Evolutionary conservation across 2,113 vertebrate species (phyloP).

Genomic region (Prunella fulvescens): DNA sequence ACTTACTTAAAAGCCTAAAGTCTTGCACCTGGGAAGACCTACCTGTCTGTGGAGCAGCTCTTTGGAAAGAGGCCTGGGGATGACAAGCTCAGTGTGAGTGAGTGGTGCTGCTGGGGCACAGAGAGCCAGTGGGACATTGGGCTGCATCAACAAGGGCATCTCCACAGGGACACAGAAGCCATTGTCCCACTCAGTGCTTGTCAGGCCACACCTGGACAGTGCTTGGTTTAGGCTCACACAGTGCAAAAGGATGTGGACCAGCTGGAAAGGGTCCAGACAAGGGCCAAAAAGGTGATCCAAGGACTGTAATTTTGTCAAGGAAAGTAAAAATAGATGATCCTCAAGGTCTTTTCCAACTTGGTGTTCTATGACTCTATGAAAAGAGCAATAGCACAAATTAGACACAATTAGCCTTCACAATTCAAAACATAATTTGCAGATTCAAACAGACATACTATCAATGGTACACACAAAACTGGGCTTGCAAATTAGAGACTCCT

Average conservation of each 20-base stretch:
- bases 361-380: not conserved
- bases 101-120: not conserved
- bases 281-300: not conserved
- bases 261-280: not conserved
- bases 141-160: not conserved
- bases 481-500: not conserved
- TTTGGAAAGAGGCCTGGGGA: not conserved
- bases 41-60: not conserved
- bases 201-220: not conserved
- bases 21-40: not conserved
- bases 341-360: not conserved
- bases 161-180: not conserved
- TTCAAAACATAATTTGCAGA: not conserved
- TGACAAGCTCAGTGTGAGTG: not conserved
- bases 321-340: not conserved
- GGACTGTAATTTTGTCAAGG: not conserved
- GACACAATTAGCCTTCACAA: not conserved
- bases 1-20: not conserved
- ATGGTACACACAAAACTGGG: not conserved
- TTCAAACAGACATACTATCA: not conserved
- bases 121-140: accelerated
- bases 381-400: not conserved
- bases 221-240: not conserved
- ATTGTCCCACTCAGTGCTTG: not conserved
- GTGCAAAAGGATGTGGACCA: not conserved